Conservation (phyloP, 2,113 vertebrate species). For the Monopterus albus region DNA sequence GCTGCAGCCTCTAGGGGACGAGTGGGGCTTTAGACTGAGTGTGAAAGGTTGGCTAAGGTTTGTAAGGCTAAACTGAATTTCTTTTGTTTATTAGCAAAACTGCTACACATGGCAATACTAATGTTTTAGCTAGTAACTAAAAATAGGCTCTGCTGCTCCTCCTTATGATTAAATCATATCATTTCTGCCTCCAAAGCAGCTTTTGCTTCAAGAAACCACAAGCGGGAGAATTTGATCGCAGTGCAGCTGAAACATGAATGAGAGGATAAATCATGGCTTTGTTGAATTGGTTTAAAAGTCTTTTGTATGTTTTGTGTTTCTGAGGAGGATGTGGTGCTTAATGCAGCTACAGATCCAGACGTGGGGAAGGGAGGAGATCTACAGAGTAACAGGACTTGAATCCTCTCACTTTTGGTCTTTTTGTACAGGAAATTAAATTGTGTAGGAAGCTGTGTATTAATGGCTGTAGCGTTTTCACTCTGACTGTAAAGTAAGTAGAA, state of each 20-base stretch:
- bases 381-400: slow-evolving; percentile 13
- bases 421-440: slow-evolving; percentile 51
- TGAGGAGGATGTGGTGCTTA: background rate
- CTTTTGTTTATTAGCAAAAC: too few relatives aligned
- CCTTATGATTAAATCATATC: too few relatives aligned
- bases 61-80: too few relatives aligned
- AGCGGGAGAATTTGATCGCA: background rate
- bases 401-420: background rate
- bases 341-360: background rate
- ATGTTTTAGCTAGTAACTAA: too few relatives aligned
- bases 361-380: background rate
- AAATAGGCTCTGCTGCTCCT: too few relatives aligned
- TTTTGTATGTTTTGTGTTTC: background rate
- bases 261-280: background rate
- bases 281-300: background rate
- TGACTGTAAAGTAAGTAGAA: slow-evolving; percentile 24
- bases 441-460: slow-evolving; percentile 44
- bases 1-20: too few relatives aligned
- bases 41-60: too few relatives aligned
- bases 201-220: background rate
- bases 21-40: too few relatives aligned
- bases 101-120: too few relatives aligned
- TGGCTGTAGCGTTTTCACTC: slow-evolving; percentile 40
- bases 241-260: slow-evolving; percentile 1
- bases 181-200: background rate